phyloP scores from a whole-genome alignment of 2,797 vertebrate species.

The Peromyscus attwateri region DNA sequence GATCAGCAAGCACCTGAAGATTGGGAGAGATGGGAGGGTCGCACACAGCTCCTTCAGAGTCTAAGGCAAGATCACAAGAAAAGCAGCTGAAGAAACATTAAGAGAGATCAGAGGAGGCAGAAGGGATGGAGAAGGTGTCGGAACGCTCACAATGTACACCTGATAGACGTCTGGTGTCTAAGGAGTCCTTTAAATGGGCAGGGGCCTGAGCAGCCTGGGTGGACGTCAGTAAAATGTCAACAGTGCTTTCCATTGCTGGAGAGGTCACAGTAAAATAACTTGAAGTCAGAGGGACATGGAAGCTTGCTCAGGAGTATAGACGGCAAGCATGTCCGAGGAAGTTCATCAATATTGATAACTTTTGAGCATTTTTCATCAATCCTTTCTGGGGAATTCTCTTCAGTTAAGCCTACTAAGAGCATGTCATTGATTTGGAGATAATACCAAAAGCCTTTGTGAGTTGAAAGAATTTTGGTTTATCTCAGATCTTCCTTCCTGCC shows the following conservation, averaged over 20 bases:
- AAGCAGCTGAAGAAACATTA: background rate
- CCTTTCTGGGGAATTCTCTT: background rate
- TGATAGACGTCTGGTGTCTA: fast-evolving
- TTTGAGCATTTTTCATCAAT: background rate
- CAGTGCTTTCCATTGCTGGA: background rate
- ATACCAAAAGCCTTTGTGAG: background rate
- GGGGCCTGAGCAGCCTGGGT: fast-evolving
- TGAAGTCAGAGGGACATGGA: background rate
- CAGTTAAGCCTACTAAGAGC: background rate
- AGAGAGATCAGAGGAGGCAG: background rate
- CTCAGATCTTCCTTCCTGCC: background rate
- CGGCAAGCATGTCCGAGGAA: background rate
- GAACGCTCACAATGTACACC: background rate
- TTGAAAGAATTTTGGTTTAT: background rate
- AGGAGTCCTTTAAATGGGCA: background rate
- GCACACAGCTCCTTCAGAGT: background rate
- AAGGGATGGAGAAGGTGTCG: background rate
- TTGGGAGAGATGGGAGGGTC: background rate
- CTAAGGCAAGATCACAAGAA: background rate
- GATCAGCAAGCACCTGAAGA: background rate
- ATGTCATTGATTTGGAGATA: background rate
- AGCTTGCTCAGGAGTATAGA: background rate
- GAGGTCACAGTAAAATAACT: background rate
- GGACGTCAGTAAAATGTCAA: background rate
- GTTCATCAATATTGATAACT: no score